Evolutionary conservation across 2,888 invertebrate genomes (phyloP).

Genomic region (Panzeria rudis): DNA sequence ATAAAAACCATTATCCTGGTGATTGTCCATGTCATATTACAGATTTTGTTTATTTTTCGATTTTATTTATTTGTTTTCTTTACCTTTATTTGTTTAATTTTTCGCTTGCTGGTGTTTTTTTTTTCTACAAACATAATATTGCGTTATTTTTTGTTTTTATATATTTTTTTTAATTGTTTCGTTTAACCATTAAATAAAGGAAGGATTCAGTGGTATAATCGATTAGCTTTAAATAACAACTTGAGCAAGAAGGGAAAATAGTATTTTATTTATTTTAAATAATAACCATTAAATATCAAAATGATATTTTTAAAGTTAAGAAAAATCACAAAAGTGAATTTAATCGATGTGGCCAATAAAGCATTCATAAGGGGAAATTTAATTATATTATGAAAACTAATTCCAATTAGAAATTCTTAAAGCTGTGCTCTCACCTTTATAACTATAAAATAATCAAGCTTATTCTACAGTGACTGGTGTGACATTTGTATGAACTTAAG

Average conservation of each 20-base stretch:
- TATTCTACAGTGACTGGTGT: no score
- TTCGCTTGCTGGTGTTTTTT: neutral
- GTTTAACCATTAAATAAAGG: neutral
- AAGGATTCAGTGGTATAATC: neutral
- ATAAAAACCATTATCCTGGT: neutral
- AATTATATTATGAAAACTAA: no score
- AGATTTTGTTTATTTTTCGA: neutral
- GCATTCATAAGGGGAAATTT: neutral
- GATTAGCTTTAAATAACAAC: neutral
- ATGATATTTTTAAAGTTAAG: neutral
- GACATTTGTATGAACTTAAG: no score
- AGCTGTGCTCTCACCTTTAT: no score
- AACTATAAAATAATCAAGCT: no score
- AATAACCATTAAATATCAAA: neutral
- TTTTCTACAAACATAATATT: neutral
- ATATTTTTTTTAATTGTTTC: neutral
- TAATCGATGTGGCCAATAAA: neutral
- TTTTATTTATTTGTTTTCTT: conserved; percentile 1
- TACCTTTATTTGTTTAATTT: neutral
- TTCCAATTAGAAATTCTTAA: no score
- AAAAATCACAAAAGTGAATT: neutral
- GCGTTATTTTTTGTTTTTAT: neutral
- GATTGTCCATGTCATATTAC: neutral
- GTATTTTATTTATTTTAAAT: neutral
- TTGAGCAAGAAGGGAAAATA: neutral